Conservation (phyloP, 2,888 invertebrate genomes). For the Hydropsyche betteni region DNA sequence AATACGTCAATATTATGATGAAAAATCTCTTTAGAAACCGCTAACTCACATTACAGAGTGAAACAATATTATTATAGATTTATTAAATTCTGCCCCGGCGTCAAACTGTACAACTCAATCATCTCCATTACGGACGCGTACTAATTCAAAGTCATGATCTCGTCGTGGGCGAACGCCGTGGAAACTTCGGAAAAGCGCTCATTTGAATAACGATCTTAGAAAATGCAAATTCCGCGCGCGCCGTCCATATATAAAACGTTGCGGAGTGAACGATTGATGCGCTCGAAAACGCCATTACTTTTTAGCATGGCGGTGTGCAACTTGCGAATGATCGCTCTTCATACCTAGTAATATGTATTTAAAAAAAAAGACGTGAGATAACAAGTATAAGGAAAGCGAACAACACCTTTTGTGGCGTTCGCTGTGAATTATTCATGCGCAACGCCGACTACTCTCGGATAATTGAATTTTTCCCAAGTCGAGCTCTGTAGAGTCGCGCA, state of each 20-base stretch:
- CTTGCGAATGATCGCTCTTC: background rate
- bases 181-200: too few species aligned
- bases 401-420: constrained; percentile 25
- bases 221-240: too few species aligned
- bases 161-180: too few species aligned
- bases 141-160: too few species aligned
- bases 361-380: constrained; percentile 28
- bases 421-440: constrained; percentile 28
- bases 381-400: constrained; percentile 31
- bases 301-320: too few species aligned
- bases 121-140: background rate
- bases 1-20: background rate
- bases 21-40: background rate
- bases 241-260: too few species aligned
- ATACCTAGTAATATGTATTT: background rate
- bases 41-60: too few species aligned
- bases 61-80: background rate
- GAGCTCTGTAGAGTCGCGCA: too few species aligned
- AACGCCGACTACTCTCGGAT: constrained; percentile 7
- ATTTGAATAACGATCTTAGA: too few species aligned
- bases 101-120: constrained; percentile 33
- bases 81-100: constrained; percentile 20
- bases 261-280: too few species aligned
- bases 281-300: too few species aligned
- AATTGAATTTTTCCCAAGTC: constrained; percentile 15